Conservation (phyloP, 2,888 invertebrate genomes). For the Amphipyra tragopoginis region DNA sequence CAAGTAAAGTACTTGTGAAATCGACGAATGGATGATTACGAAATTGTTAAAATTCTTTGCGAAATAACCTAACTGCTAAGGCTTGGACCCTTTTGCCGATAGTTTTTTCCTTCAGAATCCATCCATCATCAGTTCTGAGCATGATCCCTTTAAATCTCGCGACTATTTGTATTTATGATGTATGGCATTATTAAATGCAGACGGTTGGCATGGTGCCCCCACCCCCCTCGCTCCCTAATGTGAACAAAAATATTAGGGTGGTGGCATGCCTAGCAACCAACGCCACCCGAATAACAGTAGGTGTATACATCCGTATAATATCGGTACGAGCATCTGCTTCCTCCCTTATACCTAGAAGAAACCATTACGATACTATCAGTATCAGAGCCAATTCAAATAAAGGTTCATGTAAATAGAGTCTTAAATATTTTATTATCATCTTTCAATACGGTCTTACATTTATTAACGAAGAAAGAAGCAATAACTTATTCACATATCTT, state of each 20-base stretch:
- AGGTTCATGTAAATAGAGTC: slow-evolving; percentile 4
- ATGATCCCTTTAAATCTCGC: slow-evolving; percentile 24
- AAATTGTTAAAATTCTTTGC: neutral
- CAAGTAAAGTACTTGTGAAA: neutral
- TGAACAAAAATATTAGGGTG: slow-evolving; percentile 61
- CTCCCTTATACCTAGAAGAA: slow-evolving; percentile 42
- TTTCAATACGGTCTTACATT: slow-evolving; percentile 2
- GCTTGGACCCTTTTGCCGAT: neutral
- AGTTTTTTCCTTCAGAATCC: slow-evolving; percentile 10
- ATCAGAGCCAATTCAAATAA: slow-evolving; percentile 5
- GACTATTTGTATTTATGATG: slow-evolving; percentile 49
- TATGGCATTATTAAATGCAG: slow-evolving; percentile 48
- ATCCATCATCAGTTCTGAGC: slow-evolving; percentile 23
- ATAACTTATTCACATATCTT: slow-evolving; percentile 27
- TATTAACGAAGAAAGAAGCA: slow-evolving; percentile 12
- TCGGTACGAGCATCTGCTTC: slow-evolving; percentile 39
- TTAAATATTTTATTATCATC: slow-evolving; percentile 22
- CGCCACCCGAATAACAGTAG: slow-evolving; percentile 50
- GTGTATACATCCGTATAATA: slow-evolving; percentile 41
- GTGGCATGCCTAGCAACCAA: slow-evolving; percentile 59
- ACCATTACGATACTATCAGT: slow-evolving; percentile 19
- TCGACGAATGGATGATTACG: neutral
- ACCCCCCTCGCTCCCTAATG: slow-evolving; percentile 52
- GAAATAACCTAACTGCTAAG: neutral
- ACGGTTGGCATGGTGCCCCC: slow-evolving; percentile 58